Base-by-base conservation (phyloP, 2,888 invertebrate genomes). In the Coecobrya sp. region DNA sequence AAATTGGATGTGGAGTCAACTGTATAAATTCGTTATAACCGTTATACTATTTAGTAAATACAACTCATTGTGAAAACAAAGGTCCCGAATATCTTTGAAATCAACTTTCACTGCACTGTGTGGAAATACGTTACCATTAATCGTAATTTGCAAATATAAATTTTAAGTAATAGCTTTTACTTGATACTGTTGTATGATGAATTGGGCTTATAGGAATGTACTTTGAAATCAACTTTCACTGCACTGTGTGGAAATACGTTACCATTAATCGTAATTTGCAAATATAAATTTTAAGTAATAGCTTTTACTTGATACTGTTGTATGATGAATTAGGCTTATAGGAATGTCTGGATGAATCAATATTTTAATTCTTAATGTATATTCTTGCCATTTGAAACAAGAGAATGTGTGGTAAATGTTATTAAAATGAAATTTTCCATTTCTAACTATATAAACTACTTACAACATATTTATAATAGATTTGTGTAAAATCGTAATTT, bases 51-150 rank as follows among this genome's bases (percentile, higher is more conserved):
- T n/a, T n/a, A n/a, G 25, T 1, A 65, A 65, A 10, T 19, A 55
- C 55, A 5, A 49, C 10, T 22, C 59, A 86, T 36, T 30, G 52
- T 73, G 88, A 36, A 82, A 79, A 89, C 36, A 68, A 52, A 82
- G 55, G 82, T 81, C 82, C 82, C 89, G 86, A 55, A 73, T 85
- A 68, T 68, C 62, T 62, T 42, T 11, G 59, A 27, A 52, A 86
- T 45, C 27, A 27, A 42, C 25, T 86, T 49, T 5, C 11, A 36
- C 16, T 52, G 16, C 73, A 70, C 55, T 55, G 73, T 73, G 90
- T 90, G 91, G 86, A 87, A 70, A 91, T 87, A 91, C 86, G 91
- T 91, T 91, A 91, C 91, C 91, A 91, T 91, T 81, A 25, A 42
- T 42, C 19, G 70, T 70, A 42, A 42, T 70, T 70, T 70, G 19